Evolutionary conservation across 2,797 vertebrate genomes (phyloP).

Genomic region (Tadarida brasiliensis): DNA sequence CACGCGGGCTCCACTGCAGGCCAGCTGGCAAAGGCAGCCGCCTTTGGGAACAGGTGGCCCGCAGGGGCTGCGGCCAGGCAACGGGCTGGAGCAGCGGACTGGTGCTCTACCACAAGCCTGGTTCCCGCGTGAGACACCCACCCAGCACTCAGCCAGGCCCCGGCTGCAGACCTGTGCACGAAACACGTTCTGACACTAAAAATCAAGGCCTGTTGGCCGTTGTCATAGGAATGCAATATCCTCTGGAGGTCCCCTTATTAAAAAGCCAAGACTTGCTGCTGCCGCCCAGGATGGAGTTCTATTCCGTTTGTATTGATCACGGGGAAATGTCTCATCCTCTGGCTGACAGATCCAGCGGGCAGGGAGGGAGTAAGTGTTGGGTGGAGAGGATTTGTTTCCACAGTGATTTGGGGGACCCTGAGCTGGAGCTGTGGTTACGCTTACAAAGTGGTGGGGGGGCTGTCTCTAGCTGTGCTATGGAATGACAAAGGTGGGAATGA

Average conservation of each 20-base stretch:
- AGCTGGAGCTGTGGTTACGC: neutral
- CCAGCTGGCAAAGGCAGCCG: neutral
- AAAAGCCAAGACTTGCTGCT: conserved; percentile 12
- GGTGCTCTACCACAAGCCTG: neutral
- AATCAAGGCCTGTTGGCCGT: neutral
- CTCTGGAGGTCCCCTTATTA: conserved; percentile 60
- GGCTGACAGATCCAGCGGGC: conserved; percentile 39
- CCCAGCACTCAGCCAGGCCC: neutral
- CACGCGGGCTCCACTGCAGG: neutral
- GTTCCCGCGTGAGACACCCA: neutral
- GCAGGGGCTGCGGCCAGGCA: neutral
- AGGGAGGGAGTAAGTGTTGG: neutral
- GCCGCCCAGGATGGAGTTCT: conserved; percentile 38
- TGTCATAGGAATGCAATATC: conserved; percentile 62
- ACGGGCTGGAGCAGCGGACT: neutral
- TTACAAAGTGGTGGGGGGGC: neutral
- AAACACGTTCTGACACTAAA: conserved; percentile 54
- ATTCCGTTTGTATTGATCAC: conserved; percentile 74
- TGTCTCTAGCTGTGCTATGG: neutral
- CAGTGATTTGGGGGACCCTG: neutral
- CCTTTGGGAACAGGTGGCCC: conserved; percentile 66
- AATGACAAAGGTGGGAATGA: neutral
- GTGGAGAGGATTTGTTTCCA: conserved; percentile 45
- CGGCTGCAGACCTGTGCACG: neutral
- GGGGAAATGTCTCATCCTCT: conserved; percentile 69